Evolutionary conservation across 2,113 vertebrate species (phyloP).

Genomic region (Gadus macrocephalus): DNA sequence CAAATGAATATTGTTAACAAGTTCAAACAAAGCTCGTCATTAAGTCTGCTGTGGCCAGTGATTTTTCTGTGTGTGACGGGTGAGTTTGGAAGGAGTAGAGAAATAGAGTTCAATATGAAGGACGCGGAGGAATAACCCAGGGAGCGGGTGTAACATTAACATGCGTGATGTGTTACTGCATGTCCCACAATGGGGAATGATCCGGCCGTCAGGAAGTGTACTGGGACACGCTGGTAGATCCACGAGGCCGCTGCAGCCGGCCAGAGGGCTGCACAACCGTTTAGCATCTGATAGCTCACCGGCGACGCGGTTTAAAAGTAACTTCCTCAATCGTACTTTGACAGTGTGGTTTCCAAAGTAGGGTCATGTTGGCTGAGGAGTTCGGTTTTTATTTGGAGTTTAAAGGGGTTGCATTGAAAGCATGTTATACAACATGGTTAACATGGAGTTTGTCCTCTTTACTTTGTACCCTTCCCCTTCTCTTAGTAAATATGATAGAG

Average conservation of each 20-base stretch:
- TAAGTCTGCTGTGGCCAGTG: slow-evolving; percentile 64
- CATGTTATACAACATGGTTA: background rate
- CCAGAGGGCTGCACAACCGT: slow-evolving; percentile 44
- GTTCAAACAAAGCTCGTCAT: slow-evolving; percentile 66
- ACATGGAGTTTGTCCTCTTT: background rate
- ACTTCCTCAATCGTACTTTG: slow-evolving; percentile 51
- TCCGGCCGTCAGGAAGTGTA: slow-evolving; percentile 63
- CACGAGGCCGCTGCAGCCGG: slow-evolving; percentile 64
- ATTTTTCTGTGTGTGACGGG: slow-evolving; percentile 67
- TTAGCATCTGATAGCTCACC: slow-evolving; percentile 41
- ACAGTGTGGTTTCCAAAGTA: slow-evolving; percentile 34
- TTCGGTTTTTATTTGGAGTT: slow-evolving; percentile 1
- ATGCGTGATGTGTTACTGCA: slow-evolving; percentile 66
- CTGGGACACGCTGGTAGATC: slow-evolving; percentile 56
- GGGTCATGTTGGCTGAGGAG: slow-evolving; percentile 35
- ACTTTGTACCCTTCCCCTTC: slow-evolving; percentile 21
- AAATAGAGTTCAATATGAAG: slow-evolving; percentile 61
- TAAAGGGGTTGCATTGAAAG: slow-evolving; percentile 20
- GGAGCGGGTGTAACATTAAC: slow-evolving; percentile 68
- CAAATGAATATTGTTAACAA: slow-evolving; percentile 74
- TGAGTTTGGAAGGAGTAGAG: slow-evolving; percentile 57
- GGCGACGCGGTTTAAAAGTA: slow-evolving; percentile 46
- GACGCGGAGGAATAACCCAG: slow-evolving; percentile 64
- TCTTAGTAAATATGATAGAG: slow-evolving; percentile 32
- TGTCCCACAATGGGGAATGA: slow-evolving; percentile 67